Percentiles rank a stretch among this genome's conserved stretches.
These are phyloP conservation scores for Trididemnum miniatum DNA, from an alignment of 23 tunicate genomes.

Conservation along the genomic window DNA sequence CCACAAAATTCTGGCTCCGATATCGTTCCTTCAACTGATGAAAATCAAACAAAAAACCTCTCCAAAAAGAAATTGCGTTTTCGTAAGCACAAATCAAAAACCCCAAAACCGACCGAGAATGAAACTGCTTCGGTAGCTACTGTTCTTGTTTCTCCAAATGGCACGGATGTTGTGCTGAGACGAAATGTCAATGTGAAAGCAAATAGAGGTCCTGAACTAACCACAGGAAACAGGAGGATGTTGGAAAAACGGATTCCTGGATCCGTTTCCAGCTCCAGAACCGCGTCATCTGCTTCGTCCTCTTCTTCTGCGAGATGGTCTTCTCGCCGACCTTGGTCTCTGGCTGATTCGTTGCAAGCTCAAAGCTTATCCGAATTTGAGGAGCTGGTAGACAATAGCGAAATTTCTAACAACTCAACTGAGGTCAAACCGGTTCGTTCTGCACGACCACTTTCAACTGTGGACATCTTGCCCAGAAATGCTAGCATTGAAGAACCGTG, in stretches of 20 bases:
- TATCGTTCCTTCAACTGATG: not conserved
- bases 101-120: not conserved
- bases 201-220: not conserved
- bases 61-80: not conserved
- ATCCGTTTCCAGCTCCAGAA: constrained; percentile 69
- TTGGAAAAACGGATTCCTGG: constrained; percentile 39
- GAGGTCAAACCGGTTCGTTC: not conserved
- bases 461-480: not conserved
- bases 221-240: not conserved
- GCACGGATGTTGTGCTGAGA: constrained; percentile 17
- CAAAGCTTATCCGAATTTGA: constrained; percentile 32
- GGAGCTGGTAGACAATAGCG: not conserved
- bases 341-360: constrained; percentile 38
- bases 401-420: not conserved
- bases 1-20: no score
- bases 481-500: not conserved
- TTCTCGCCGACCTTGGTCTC: constrained; percentile 55
- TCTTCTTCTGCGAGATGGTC: constrained; percentile 51
- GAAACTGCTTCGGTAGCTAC: not conserved
- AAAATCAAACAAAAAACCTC: not conserved
- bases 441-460: not conserved
- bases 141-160: not conserved
- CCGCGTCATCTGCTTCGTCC: constrained; percentile 65
- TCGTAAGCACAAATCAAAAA: constrained; percentile 10
- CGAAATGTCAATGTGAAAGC: not conserved